Evolutionary conservation across 2,797 vertebrate genomes (phyloP).

Genomic region (Acanthornis magna): DNA sequence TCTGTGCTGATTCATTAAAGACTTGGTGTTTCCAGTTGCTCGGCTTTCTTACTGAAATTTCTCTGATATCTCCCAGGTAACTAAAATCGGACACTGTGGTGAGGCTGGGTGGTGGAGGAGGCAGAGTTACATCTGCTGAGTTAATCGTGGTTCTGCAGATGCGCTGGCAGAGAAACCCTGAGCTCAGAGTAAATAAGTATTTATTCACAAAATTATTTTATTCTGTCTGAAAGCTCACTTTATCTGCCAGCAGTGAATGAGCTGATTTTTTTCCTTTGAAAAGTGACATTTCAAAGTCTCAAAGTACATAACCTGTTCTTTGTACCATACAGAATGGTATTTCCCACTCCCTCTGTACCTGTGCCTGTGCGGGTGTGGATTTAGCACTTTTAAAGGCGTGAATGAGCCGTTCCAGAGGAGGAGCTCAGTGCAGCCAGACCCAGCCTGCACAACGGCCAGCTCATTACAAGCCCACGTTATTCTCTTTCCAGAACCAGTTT

Average conservation of each 20-base stretch:
- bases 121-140: not conserved
- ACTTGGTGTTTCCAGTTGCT: not conserved
- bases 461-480: not conserved
- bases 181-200: not conserved
- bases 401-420: not conserved
- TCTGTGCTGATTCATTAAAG: not conserved
- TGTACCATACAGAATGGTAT: not conserved
- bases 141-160: not conserved
- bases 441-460: not conserved
- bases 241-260: not conserved
- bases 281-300: not conserved
- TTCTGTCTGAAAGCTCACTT: not conserved
- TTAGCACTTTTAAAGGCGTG: not conserved
- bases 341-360: not conserved
- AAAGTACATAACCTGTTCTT: not conserved
- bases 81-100: not conserved
- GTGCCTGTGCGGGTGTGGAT: not conserved
- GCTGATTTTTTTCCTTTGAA: not conserved
- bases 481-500: not conserved
- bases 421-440: not conserved
- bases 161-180: not conserved
- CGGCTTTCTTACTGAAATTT: not conserved
- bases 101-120: not conserved
- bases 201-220: not conserved
- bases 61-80: not conserved